phyloP scores from a whole-genome alignment of 2,888 invertebrate genomes.

The Gastrophysa polygoni region DNA sequence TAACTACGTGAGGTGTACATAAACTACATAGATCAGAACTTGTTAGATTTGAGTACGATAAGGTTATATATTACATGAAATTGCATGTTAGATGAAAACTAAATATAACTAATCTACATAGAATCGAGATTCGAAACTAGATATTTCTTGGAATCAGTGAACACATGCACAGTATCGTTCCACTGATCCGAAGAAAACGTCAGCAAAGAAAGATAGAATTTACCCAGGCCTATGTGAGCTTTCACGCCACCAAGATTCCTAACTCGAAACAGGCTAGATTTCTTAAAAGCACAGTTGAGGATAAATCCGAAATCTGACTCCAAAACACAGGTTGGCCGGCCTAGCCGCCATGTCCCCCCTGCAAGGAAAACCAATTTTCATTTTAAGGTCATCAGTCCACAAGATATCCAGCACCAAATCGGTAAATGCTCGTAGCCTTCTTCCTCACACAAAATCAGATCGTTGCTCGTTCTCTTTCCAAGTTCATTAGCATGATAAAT shows the following conservation, averaged over 20 bases:
- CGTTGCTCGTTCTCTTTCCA: too few relatives aligned
- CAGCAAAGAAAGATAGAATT: slow-evolving; percentile 53
- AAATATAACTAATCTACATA: not conserved
- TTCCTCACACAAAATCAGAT: too few relatives aligned
- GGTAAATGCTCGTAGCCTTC: too few relatives aligned
- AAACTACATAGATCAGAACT: too few relatives aligned
- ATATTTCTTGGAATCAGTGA: slow-evolving; percentile 1
- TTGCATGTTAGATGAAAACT: not conserved
- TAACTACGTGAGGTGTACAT: too few relatives aligned
- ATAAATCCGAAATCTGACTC: slow-evolving; percentile 90
- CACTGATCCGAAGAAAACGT: slow-evolving; percentile 13
- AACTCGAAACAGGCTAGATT: slow-evolving; percentile 87
- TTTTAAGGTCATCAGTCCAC: slow-evolving; percentile 10
- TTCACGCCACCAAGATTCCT: slow-evolving; percentile 90
- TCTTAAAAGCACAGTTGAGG: slow-evolving; percentile 92
- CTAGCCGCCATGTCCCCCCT: slow-evolving; percentile 67
- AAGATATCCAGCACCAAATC: slow-evolving; percentile 5
- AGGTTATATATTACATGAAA: too few relatives aligned
- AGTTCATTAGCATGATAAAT: too few relatives aligned
- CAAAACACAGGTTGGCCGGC: slow-evolving; percentile 81
- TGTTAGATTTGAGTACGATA: not conserved
- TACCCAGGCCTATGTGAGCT: slow-evolving; percentile 89
- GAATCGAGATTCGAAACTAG: not conserved
- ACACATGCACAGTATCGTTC: not conserved
- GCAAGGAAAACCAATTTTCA: slow-evolving; percentile 57